Base-by-base conservation (phyloP, 1,140 invertebrate species). In the Drosophila sechellia region DNA sequence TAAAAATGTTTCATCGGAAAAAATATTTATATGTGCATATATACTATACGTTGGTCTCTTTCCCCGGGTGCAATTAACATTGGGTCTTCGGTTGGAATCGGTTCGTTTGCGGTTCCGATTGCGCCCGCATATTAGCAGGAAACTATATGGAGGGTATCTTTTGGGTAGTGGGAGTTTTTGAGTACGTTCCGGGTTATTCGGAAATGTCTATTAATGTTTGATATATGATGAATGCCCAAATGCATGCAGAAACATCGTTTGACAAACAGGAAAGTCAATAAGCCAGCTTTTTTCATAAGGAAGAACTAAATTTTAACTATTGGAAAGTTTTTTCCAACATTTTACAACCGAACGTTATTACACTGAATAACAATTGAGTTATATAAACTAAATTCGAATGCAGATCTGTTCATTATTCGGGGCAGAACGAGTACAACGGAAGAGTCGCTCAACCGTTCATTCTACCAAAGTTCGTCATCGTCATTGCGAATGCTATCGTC, bases 1-100 rank as follows among this genome's bases (percentile, higher is more conserved):
- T 87, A 87, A 87, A 87, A 89, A 87, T 90, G 84, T 87, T 87
- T 87, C 84, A 87, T 87, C 84, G 84, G 84, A 89, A 87, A 89
- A 87, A 58, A 80, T 84, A 85, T 83, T 69, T 70, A 69, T 55
- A 39, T 20, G 13, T 35, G 20, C 20, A 15, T 12, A 37, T 4
- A 37, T 8, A 31, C 6, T 27, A 27, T 27, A 27, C 31, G 5
- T 22, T 27, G 20, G n/a, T 31, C 48, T n/a, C n/a, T 4, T 31
- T 50, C 45, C 34, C 5, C 11, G 52, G 61, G 27, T 52, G 55
- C 79, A 69, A 86, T 77, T 76, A 77, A 77, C 73, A 58, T 60
- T 70, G 64, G 66, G 64, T 69, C 50, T 46, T 55, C 34, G 66
- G 25, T n/a, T 68, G 40, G 64, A 46, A 46, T 76, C 37, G 59